Percentiles rank a stretch among this genome's conserved stretches.
These are phyloP conservation scores for Ephydatia muelleri DNA, from an alignment of 37 sponge, comb jelly and placozoan genomes.

Conservation along the genomic window DNA sequence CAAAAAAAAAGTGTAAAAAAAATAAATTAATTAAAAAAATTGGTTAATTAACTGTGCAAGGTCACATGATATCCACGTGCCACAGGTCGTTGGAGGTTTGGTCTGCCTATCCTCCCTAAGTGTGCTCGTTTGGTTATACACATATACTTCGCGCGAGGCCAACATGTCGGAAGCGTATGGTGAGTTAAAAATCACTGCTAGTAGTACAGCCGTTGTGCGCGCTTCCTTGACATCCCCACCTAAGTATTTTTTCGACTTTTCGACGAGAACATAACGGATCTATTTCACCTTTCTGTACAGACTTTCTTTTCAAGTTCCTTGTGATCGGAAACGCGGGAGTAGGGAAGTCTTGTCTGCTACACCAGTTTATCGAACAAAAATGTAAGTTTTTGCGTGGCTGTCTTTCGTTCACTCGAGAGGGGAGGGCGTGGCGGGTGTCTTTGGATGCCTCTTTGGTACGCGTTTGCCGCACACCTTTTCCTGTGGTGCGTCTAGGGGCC, in stretches of 20 bases:
- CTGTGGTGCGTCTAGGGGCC: neutral
- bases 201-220: neutral
- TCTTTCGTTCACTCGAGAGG: neutral
- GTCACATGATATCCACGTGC: neutral
- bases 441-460: no score
- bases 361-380: constrained; percentile 99
- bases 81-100: neutral
- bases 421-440: neutral
- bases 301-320: constrained; percentile 98
- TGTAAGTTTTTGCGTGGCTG: constrained; percentile 64
- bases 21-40: no score
- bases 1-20: no score
- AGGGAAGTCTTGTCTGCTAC: constrained; percentile 98
- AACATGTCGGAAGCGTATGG: constrained; percentile 83
- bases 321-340: constrained; percentile 99
- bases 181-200: constrained; percentile 13
- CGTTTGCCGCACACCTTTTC: neutral
- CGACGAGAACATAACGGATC: neutral
- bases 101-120: neutral
- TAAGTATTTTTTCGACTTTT: neutral
- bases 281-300: constrained; percentile 30
- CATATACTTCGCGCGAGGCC: neutral
- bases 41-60: neutral
- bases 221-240: neutral
- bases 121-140: neutral